A percentile compares a stretch with the other conserved stretches of the same genome.
These are phyloP conservation scores for Mastomys natalensis DNA, from an alignment of 2,113 vertebrate genomes.

Conservation along the genomic window DNA sequence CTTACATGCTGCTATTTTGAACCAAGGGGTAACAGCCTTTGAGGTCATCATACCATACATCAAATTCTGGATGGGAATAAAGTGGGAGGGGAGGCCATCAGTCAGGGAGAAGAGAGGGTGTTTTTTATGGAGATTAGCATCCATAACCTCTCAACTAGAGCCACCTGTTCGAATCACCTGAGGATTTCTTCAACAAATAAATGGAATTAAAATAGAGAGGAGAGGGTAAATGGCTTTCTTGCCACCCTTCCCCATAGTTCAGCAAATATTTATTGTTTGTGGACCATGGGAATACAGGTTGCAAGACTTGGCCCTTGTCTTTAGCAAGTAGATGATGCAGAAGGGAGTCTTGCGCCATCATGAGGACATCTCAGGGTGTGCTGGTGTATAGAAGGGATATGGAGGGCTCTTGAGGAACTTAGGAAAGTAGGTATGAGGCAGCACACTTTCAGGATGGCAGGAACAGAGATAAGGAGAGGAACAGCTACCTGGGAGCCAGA, in stretches of 20 bases:
- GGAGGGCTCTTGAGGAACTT: neutral
- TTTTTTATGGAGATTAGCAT: neutral
- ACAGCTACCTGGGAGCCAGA: neutral
- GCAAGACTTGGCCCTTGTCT: neutral
- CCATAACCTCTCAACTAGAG: neutral
- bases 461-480: neutral
- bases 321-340: too few species aligned
- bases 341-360: neutral
- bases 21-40: neutral
- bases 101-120: neutral
- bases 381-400: neutral
- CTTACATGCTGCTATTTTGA: neutral
- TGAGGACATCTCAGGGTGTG: neutral
- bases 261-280: neutral
- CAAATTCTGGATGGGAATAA: too few species aligned
- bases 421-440: neutral
- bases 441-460: too few species aligned
- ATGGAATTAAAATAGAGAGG: neutral
- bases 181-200: neutral
- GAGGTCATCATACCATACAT: neutral
- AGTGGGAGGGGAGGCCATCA: neutral
- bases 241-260: neutral
- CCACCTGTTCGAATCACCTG: neutral
- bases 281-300: neutral
- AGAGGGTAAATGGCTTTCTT: neutral